A percentile compares a stretch with the other conserved stretches of the same genome.
These are phyloP conservation scores for Himalopsyche kuldschensis DNA, from an alignment of 2,888 invertebrate genomes.

Conservation along the genomic window DNA sequence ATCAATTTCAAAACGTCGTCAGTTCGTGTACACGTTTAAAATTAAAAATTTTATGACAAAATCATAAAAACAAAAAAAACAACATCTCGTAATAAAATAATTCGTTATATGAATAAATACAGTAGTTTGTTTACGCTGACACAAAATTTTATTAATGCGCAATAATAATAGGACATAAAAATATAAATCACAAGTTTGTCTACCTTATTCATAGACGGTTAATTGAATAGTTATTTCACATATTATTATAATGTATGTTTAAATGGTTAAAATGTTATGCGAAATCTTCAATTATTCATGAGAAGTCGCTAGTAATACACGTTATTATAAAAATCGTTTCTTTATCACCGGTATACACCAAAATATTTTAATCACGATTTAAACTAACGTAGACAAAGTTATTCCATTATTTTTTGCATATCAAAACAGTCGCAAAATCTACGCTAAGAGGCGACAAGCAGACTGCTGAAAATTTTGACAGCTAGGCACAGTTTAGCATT, in stretches of 20 bases:
- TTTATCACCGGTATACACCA: neutral
- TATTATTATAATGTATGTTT: neutral
- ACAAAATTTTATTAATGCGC: neutral
- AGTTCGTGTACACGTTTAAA: neutral
- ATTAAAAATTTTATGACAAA: neutral
- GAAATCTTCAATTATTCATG: neutral
- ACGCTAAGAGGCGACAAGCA: neutral
- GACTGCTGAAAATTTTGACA: neutral
- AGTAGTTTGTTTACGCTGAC: neutral
- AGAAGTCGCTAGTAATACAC: neutral
- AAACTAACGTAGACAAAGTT: neutral
- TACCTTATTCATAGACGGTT: neutral
- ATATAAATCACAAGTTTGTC: neutral
- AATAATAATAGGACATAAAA: neutral
- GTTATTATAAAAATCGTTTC: neutral
- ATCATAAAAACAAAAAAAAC: neutral
- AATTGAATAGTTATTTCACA: neutral
- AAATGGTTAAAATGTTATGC: neutral
- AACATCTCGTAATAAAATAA: neutral
- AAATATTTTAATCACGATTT: neutral
- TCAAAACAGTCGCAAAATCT: neutral
- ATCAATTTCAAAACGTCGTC: neutral
- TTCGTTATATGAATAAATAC: neutral
- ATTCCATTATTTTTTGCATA: neutral
- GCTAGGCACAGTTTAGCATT: neutral